Percentiles rank a stretch among this genome's conserved stretches.
Conservation (phyloP, 2,113 vertebrate genomes). For the Lamprologus ornatipinnis region DNA sequence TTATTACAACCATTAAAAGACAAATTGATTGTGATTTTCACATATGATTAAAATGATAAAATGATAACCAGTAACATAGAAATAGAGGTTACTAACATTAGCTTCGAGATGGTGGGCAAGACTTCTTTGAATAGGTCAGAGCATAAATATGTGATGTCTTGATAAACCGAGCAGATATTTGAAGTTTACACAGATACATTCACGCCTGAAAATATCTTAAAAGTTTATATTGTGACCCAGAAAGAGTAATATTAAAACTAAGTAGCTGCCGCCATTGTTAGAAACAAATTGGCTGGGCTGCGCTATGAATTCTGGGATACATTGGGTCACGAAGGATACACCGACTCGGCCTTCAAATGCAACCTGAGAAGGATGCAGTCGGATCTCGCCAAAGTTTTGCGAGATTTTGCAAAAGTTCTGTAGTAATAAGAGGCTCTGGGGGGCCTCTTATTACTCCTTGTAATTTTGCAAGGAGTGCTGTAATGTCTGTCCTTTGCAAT, state of each 20-base stretch:
- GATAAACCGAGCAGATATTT: not conserved
- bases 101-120: not conserved
- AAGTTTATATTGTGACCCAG: not conserved
- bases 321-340: not conserved
- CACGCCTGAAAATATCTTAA: not conserved
- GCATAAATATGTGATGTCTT: not conserved
- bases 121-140: not conserved
- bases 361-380: not conserved
- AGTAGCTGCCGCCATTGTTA: not conserved
- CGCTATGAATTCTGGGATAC: not conserved
- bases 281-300: not conserved
- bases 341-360: not conserved
- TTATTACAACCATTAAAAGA: not conserved
- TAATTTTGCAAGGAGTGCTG: not conserved
- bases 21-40: not conserved
- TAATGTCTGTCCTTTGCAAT: not conserved
- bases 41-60: not conserved
- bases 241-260: not conserved
- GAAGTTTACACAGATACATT: not conserved
- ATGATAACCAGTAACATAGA: not conserved
- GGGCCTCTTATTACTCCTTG: rapidly evolving
- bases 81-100: not conserved
- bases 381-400: rapidly evolving
- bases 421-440: not conserved
- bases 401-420: not conserved